A percentile compares a stretch with the other conserved stretches of the same genome.
These are phyloP conservation scores for Microctonus brassicae DNA, from an alignment of 2,888 invertebrate species.

Conservation along the genomic window DNA sequence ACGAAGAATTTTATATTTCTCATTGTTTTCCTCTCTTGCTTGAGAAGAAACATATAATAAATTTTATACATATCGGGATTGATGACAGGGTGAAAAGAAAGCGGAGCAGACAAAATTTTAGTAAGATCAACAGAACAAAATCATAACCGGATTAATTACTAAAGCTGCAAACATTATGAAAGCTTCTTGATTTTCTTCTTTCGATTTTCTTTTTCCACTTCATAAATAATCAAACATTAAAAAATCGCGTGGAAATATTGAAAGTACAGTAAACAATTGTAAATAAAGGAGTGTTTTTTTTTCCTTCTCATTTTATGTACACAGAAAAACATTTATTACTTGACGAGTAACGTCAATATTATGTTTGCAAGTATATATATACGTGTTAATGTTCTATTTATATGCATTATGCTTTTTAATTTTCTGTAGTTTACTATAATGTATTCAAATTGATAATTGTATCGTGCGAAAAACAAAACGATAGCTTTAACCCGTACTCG, in stretches of 20 bases:
- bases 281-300: neutral
- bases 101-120: neutral
- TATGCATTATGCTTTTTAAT: neutral
- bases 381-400: conserved; percentile 3
- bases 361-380: neutral
- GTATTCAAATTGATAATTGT: neutral
- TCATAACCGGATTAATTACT: conserved; percentile 4
- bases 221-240: neutral
- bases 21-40: neutral
- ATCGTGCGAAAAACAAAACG: conserved; percentile 2
- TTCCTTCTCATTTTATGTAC: too few relatives aligned
- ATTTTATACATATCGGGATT: neutral
- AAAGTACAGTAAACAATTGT: neutral
- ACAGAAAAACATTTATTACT: neutral
- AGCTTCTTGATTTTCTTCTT: neutral
- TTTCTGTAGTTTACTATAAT: neutral
- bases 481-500: conserved; percentile 8
- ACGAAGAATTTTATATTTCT: conserved; percentile 11
- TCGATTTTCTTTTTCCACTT: neutral
- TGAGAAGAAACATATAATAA: neutral
- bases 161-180: conserved; percentile 14
- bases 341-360: neutral
- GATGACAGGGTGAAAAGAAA: conserved; percentile 4
- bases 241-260: neutral
- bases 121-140: neutral